These are phyloP conservation scores for Drosophila arawakana DNA, from an alignment of 1,140 invertebrate genomes.

Conservation along the genomic window DNA sequence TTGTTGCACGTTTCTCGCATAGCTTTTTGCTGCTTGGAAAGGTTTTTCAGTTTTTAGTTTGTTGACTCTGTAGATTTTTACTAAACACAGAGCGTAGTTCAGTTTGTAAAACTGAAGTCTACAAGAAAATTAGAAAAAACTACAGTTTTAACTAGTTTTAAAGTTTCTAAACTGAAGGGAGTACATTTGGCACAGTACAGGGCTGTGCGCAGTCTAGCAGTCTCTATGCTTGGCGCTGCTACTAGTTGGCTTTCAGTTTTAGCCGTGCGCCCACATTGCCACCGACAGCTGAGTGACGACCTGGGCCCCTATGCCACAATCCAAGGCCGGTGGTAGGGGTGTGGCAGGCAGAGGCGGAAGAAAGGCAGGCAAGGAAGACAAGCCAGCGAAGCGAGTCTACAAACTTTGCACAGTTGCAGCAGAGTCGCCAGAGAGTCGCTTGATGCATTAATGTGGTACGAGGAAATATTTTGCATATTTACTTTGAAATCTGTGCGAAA, in stretches of 20 bases:
- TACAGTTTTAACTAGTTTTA: too few relatives aligned
- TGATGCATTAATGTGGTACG: constrained; percentile 77
- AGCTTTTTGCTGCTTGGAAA: constrained; percentile 27
- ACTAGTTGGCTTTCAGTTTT: constrained; percentile 9
- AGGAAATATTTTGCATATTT: constrained; percentile 81
- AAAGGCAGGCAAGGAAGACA: background rate
- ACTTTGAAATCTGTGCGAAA: constrained; percentile 73
- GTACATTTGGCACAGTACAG: too few relatives aligned
- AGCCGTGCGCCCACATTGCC: constrained; percentile 62
- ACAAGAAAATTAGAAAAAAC: too few relatives aligned
- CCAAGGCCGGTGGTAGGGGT: background rate
- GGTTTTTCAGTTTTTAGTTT: constrained; percentile 1
- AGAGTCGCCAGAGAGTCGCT: background rate
- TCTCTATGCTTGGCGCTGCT: too few relatives aligned
- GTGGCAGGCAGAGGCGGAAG: background rate
- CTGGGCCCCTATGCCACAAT: constrained; percentile 26
- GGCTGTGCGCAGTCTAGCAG: too few relatives aligned
- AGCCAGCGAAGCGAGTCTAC: constrained; percentile 54
- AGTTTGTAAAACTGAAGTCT: too few relatives aligned
- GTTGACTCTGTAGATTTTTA: too few relatives aligned
- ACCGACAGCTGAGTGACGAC: constrained; percentile 51
- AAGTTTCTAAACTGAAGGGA: too few relatives aligned
- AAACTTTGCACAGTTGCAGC: constrained; percentile 13
- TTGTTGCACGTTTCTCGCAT: constrained; percentile 76
- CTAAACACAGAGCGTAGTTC: too few relatives aligned